A percentile compares a stretch with the other conserved stretches of the same genome.
These are phyloP conservation scores for Pitangus sulphuratus DNA, from an alignment of 2,797 vertebrate species.

Conservation along the genomic window DNA sequence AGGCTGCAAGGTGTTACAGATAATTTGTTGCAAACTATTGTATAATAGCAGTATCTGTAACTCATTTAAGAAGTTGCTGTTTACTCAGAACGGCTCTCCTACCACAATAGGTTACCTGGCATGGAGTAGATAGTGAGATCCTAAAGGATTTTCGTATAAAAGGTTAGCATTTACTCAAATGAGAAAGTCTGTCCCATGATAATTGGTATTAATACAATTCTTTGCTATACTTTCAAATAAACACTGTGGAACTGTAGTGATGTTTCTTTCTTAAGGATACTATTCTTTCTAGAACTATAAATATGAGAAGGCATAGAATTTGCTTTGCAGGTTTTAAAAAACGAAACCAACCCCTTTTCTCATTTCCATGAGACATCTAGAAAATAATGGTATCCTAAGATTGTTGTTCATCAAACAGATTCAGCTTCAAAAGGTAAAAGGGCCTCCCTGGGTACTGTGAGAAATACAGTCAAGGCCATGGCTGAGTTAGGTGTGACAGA, in stretches of 20 bases:
- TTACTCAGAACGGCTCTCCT: slow-evolving; percentile 13
- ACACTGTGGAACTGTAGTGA: not conserved
- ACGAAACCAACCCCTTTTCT: accelerated
- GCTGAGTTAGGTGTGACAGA: not conserved
- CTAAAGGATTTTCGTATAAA: slow-evolving; percentile 59
- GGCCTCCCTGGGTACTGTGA: not conserved
- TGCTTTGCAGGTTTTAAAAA: not conserved
- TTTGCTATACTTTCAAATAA: slow-evolving; percentile 13
- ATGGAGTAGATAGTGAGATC: slow-evolving; percentile 32
- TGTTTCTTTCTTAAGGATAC: not conserved
- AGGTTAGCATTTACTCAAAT: slow-evolving; percentile 26
- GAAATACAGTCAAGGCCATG: not conserved
- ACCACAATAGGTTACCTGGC: not conserved
- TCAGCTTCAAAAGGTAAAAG: not conserved
- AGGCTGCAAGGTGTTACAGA: not conserved
- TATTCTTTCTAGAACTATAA: not conserved
- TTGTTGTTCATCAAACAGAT: not conserved
- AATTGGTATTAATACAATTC: not conserved
- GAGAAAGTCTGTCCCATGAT: not conserved
- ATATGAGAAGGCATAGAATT: not conserved
- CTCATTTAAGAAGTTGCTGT: not conserved
- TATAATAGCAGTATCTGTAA: not conserved
- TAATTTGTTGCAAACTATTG: not conserved
- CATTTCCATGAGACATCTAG: not conserved
- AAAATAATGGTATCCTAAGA: not conserved